Percentiles rank a stretch among this genome's conserved stretches.
Evolutionary conservation across 35 echinoderm and acorn worm species (phyloP).

Genomic region (Patiria miniata): DNA sequence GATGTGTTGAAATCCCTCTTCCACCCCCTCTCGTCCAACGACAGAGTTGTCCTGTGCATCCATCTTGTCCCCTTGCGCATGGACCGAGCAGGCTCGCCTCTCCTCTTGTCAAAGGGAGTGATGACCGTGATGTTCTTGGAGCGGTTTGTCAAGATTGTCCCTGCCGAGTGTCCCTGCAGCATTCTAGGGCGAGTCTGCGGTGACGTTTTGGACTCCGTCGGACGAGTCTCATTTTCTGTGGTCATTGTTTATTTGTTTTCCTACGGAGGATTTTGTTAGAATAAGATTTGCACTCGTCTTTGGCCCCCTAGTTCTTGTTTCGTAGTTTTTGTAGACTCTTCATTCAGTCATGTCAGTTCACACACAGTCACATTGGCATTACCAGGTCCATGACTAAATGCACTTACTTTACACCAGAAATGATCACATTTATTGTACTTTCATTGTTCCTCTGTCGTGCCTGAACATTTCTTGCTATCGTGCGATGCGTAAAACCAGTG

Average conservation of each 20-base stretch:
- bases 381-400: too few species aligned
- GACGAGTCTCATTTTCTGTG: background rate
- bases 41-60: constrained; percentile 94
- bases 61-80: constrained; percentile 77
- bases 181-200: background rate
- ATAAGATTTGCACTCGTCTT: too few species aligned
- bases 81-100: constrained; percentile 46
- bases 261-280: too few species aligned
- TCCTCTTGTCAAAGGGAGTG: constrained; percentile 57
- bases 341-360: too few species aligned
- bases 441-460: too few species aligned
- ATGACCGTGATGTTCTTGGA: constrained; percentile 88
- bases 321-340: too few species aligned
- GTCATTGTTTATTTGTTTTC: background rate
- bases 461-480: too few species aligned
- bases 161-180: constrained; percentile 85
- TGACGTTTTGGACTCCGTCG: too few species aligned
- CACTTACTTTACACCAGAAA: too few species aligned
- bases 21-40: constrained; percentile 53
- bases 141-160: constrained; percentile 86
- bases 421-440: too few species aligned
- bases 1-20: constrained; percentile 54
- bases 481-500: constrained; percentile 7
- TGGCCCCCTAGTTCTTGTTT: too few species aligned
- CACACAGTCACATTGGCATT: too few species aligned